Conservation (phyloP, 2,113 vertebrate genomes). For the Trogon melanurus region DNA sequence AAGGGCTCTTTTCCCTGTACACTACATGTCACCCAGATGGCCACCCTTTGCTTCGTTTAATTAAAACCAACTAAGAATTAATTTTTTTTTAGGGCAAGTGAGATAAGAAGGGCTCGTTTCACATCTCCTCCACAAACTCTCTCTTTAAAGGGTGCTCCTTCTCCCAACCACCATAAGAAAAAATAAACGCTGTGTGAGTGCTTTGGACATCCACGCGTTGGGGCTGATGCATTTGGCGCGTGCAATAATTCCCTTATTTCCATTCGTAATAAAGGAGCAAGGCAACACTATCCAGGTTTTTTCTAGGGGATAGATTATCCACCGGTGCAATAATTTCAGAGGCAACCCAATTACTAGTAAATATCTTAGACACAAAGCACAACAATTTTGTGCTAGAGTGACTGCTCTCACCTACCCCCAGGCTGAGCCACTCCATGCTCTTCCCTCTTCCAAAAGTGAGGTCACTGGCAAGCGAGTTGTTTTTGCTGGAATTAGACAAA, state of each 20-base stretch:
- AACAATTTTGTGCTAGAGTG: neutral
- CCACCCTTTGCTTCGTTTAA: conserved; percentile 10
- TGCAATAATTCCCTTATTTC: neutral
- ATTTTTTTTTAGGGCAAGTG: neutral
- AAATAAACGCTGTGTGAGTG: neutral
- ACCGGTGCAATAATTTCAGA: neutral
- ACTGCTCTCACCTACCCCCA: neutral
- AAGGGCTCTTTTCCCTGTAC: neutral
- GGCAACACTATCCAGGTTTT: neutral
- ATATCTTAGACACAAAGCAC: neutral
- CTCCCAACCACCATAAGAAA: neutral
- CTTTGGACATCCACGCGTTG: neutral
- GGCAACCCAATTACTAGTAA: conserved; percentile 21
- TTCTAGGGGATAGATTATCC: neutral
- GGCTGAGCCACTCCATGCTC: neutral
- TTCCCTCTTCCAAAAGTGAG: neutral
- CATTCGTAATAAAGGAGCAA: neutral
- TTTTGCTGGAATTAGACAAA: conserved; percentile 20
- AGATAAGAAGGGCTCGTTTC: neutral
- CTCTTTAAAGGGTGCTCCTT: neutral
- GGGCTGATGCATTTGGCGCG: neutral
- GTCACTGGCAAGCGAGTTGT: neutral
- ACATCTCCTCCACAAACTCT: neutral
- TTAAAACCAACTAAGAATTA: conserved; percentile 9
- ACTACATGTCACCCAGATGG: neutral